Evolutionary conservation across 92 coral and sea anemone genomes (phyloP).

Genomic region (Blastomussa wellsi): DNA sequence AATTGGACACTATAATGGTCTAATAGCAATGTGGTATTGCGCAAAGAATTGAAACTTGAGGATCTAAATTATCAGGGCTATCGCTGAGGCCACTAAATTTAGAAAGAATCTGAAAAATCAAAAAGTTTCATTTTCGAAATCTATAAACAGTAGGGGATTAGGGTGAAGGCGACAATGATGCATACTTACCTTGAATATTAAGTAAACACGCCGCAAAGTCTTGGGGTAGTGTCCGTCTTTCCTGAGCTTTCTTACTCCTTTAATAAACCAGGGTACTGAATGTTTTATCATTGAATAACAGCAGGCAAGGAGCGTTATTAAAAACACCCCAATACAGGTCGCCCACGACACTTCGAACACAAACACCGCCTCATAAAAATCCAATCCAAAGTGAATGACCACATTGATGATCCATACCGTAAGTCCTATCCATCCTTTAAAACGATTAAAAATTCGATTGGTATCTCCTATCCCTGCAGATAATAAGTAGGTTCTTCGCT

Average conservation of each 20-base stretch:
- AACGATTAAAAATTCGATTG: constrained; percentile 62
- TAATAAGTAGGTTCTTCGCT: constrained; percentile 67
- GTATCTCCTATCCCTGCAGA: constrained; percentile 93
- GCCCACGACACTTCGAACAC: constrained; percentile 92
- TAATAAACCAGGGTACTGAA: constrained; percentile 93
- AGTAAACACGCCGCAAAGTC: constrained; percentile 74
- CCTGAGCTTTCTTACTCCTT: constrained; percentile 79
- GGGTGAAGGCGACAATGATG: constrained; percentile 1
- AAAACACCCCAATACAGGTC: constrained; percentile 81
- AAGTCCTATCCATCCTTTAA: constrained; percentile 82
- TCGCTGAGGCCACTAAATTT: not conserved
- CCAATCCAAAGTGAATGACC: constrained; percentile 80
- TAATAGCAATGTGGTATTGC: not conserved
- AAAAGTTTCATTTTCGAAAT: constrained; percentile 2
- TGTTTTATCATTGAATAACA: constrained; percentile 78
- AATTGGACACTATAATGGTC: not conserved
- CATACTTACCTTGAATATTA: constrained; percentile 73
- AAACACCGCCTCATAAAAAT: constrained; percentile 87
- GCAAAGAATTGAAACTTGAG: not conserved
- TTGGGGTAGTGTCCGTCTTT: constrained; percentile 87
- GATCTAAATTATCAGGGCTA: not conserved
- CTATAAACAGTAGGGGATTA: constrained; percentile 33
- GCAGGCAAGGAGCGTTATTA: constrained; percentile 73
- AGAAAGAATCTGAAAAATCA: not conserved
- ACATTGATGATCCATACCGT: constrained; percentile 76